Conservation (phyloP, 2,888 invertebrate genomes). For the Theristus sp. region DNA sequence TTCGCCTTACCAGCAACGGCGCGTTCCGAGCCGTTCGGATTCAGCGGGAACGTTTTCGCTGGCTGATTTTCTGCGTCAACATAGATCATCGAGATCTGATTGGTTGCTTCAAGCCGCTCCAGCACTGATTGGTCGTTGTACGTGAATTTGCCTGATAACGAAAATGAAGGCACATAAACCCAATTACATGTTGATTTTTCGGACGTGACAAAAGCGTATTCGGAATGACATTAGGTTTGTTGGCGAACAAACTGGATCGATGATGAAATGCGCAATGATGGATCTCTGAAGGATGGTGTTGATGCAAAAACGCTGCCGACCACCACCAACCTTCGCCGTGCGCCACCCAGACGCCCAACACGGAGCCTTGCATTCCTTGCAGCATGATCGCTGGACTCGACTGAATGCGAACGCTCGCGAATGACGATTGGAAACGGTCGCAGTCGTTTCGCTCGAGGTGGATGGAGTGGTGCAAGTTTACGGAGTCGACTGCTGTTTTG, state of each 20-base stretch:
- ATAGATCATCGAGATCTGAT: slow-evolving; percentile 59
- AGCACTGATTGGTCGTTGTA: slow-evolving; percentile 33
- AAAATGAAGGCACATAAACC: too few species aligned
- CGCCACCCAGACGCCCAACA: slow-evolving; percentile 85
- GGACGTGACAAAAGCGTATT: too few species aligned
- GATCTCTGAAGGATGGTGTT: too few species aligned
- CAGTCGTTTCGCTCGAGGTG: slow-evolving; percentile 62
- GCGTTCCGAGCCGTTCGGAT: slow-evolving; percentile 56
- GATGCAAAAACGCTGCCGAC: too few species aligned
- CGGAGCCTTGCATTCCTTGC: slow-evolving; percentile 62
- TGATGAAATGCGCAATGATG: too few species aligned
- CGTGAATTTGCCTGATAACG: slow-evolving; percentile 7
- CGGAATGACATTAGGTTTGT: too few species aligned
- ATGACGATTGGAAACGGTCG: slow-evolving; percentile 65
- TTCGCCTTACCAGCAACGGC: not conserved
- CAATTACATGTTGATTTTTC: too few species aligned
- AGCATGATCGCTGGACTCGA: slow-evolving; percentile 63
- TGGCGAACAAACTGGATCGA: too few species aligned
- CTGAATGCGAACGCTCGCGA: slow-evolving; percentile 54
- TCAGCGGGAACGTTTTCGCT: slow-evolving; percentile 66
- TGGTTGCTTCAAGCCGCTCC: slow-evolving; percentile 30
- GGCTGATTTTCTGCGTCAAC: slow-evolving; percentile 56
- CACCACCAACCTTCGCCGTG: slow-evolving; percentile 69
- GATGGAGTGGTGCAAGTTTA: too few species aligned
- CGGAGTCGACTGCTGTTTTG: too few species aligned